A percentile compares a stretch with the other conserved stretches of the same genome.
phyloP scores from a whole-genome alignment of 2,797 vertebrate species.

The Percopsis omiscomaycus region DNA sequence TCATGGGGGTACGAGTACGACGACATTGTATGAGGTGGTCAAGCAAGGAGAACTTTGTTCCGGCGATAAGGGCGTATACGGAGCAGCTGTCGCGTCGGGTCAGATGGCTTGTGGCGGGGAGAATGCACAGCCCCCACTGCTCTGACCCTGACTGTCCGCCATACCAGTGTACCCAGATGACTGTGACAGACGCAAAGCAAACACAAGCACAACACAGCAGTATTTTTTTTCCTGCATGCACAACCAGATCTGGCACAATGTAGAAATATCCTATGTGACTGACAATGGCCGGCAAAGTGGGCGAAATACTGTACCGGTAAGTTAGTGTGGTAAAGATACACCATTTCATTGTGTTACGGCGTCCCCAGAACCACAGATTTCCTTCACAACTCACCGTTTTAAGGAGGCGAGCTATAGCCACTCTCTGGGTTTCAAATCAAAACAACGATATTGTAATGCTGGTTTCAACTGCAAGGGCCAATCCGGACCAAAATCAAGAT shows the following conservation, averaged over 20 bases:
- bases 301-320: constrained; percentile 10
- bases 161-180: constrained; percentile 42
- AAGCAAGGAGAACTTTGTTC: constrained; percentile 18
- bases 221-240: constrained; percentile 8
- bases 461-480: too few species aligned
- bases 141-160: constrained; percentile 55
- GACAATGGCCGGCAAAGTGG: constrained; percentile 26
- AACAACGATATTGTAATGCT: too few species aligned
- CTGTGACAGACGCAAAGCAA: constrained; percentile 41
- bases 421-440: too few species aligned
- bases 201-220: constrained; percentile 43
- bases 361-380: too few species aligned
- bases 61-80: constrained; percentile 38
- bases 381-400: too few species aligned
- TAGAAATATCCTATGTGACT: constrained; percentile 31
- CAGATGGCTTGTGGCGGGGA: constrained; percentile 42
- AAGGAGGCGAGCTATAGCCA: too few species aligned
- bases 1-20: neutral
- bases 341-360: too few species aligned
- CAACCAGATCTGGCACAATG: constrained; percentile 27
- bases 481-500: too few species aligned
- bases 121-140: constrained; percentile 45
- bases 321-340: constrained; percentile 32
- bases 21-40: neutral
- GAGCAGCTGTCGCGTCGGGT: constrained; percentile 66